Conservation (phyloP, 2,797 vertebrate genomes). For the Falco rusticolus region DNA sequence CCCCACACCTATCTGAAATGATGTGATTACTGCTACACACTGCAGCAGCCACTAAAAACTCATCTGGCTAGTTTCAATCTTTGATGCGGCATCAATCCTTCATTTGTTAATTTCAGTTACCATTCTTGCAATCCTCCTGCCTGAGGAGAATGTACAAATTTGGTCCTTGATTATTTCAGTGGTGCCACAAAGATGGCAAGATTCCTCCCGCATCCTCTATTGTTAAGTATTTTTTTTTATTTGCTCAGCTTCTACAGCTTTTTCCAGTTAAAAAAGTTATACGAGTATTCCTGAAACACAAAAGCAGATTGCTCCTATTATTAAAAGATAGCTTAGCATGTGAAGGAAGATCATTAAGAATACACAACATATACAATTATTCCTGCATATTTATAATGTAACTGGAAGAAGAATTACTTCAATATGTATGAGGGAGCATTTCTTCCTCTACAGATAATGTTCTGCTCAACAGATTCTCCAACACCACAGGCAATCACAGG, state of each 20-base stretch:
- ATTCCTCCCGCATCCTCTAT: neutral
- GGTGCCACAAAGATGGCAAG: neutral
- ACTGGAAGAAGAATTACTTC: neutral
- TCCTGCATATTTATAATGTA: neutral
- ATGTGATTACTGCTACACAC: neutral
- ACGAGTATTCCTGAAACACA: neutral
- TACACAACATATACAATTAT: neutral
- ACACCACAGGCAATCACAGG: neutral
- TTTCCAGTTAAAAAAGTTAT: neutral
- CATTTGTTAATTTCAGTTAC: neutral
- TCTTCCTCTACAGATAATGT: neutral
- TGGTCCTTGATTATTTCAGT: neutral
- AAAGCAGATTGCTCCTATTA: neutral
- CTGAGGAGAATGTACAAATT: neutral
- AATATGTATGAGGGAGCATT: accelerated
- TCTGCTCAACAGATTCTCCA: neutral
- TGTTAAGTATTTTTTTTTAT: neutral
- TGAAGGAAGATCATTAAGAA: neutral
- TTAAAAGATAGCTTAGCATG: neutral
- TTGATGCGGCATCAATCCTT: neutral
- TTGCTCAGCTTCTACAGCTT: neutral
- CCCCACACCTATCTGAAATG: neutral
- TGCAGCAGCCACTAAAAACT: neutral
- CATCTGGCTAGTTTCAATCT: neutral
- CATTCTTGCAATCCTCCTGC: neutral